Conservation (phyloP, 2,888 invertebrate genomes). For the Hypomecis atomaria region DNA sequence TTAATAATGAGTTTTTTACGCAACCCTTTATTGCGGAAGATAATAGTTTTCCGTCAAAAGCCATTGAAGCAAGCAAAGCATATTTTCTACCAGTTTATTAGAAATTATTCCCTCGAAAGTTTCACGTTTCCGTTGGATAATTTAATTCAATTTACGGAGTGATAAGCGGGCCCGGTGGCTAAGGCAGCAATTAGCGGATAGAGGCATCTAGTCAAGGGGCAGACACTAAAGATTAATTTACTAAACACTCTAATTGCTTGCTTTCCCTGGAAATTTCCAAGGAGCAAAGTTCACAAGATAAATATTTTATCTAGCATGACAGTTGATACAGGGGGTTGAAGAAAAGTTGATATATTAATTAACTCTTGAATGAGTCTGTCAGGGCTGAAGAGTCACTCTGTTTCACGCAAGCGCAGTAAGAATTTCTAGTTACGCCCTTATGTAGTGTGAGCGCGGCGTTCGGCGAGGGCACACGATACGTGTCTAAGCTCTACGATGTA, state of each 20-base stretch:
- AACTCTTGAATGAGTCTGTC: conserved; percentile 81
- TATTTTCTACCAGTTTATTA: conserved; percentile 16
- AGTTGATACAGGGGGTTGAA: conserved; percentile 72
- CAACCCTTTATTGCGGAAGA: conserved; percentile 4
- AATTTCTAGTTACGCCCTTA: conserved; percentile 70
- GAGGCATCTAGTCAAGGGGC: conserved; percentile 52
- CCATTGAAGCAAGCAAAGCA: conserved; percentile 12
- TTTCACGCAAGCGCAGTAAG: conserved; percentile 76
- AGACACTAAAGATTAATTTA: conserved; percentile 57
- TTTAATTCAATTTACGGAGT: conserved; percentile 50
- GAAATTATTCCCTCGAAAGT: conserved; percentile 20
- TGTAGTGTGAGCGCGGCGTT: conserved; percentile 70
- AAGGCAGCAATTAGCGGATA: conserved; percentile 55
- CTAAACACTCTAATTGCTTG: conserved; percentile 55
- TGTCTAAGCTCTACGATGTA: conserved; percentile 52
- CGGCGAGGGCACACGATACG: conserved; percentile 60
- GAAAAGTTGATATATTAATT: conserved; percentile 84
- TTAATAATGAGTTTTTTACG: conserved; percentile 5
- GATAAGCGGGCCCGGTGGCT: conserved; percentile 52
- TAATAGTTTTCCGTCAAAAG: conserved; percentile 26
- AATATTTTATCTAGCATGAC: conserved; percentile 78
- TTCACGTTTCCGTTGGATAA: conserved; percentile 36
- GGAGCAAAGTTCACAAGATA: conserved; percentile 50
- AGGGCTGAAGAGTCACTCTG: conserved; percentile 77
- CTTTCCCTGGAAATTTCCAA: conserved; percentile 43